A percentile compares a stretch with the other conserved stretches of the same genome.
Evolutionary conservation across 1,140 invertebrate genomes (phyloP).

Genomic region (Drosophila equinoxialis): DNA sequence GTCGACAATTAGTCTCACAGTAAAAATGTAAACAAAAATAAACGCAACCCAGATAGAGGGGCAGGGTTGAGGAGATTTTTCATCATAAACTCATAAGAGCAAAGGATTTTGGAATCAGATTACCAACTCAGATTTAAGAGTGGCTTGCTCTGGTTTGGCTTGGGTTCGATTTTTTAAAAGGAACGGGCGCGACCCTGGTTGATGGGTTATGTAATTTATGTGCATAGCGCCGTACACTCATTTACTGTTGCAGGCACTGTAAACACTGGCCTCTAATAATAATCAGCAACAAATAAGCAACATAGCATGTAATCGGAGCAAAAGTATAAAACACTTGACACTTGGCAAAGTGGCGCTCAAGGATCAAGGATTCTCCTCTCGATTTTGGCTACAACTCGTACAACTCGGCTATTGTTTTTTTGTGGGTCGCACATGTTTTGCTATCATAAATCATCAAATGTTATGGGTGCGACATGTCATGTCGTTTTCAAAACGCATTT

Average conservation of each 20-base stretch:
- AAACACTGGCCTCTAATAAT: constrained; percentile 66
- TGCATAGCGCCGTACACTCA: constrained; percentile 56
- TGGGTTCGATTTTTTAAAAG: constrained; percentile 11
- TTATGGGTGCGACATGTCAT: constrained; percentile 66
- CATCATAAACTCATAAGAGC: constrained; percentile 54
- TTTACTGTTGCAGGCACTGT: constrained; percentile 46
- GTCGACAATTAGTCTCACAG: constrained; percentile 70
- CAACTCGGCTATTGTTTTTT: constrained; percentile 36
- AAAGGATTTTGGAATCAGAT: constrained; percentile 64
- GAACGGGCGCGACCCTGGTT: constrained; percentile 19
- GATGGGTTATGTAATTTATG: constrained; percentile 69
- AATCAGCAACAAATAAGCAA: constrained; percentile 59
- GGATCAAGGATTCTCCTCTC: constrained; percentile 36
- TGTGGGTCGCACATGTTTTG: constrained; percentile 82
- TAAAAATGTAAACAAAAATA: constrained; percentile 59
- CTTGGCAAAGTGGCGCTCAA: constrained; percentile 71
- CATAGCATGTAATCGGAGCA: constrained; percentile 71
- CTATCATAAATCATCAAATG: constrained; percentile 78
- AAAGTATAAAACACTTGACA: constrained; percentile 66
- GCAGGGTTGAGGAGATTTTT: constrained; percentile 38
- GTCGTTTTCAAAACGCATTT: constrained; percentile 72
- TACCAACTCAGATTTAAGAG: constrained; percentile 36
- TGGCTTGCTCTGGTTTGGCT: constrained; percentile 38
- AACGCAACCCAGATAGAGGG: not conserved
- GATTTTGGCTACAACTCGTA: not conserved